Conservation (phyloP, 2,113 vertebrate genomes). For the Sturnus vulgaris region DNA sequence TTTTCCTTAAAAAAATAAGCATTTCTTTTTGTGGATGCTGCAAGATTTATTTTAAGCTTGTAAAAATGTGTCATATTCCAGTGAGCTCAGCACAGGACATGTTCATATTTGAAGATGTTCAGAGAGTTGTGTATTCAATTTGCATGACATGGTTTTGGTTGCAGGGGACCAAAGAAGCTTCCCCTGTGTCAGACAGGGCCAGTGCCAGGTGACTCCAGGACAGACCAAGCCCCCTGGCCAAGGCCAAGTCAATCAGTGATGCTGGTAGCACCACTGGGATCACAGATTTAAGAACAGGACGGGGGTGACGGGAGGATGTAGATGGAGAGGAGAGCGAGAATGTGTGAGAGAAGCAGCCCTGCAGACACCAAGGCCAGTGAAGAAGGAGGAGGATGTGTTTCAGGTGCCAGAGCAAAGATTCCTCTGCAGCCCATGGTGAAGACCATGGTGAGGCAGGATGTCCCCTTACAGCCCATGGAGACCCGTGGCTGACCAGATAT, state of each 20-base stretch:
- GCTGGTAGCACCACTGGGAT: background rate
- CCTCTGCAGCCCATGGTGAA: background rate
- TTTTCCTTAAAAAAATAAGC: background rate
- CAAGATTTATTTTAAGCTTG: background rate
- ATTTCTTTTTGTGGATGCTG: background rate
- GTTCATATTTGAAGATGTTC: background rate
- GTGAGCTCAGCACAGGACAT: background rate
- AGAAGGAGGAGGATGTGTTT: background rate
- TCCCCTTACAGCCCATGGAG: background rate
- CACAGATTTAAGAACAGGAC: background rate
- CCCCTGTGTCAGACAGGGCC: background rate
- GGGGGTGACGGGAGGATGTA: accelerated
- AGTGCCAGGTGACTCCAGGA: background rate
- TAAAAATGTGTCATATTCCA: background rate
- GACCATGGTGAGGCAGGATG: too few relatives aligned
- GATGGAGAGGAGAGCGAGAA: background rate
- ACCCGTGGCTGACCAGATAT: background rate
- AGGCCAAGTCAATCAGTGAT: background rate
- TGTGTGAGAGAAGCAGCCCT: background rate
- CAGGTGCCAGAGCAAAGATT: background rate
- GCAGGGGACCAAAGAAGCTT: background rate
- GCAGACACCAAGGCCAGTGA: too few relatives aligned
- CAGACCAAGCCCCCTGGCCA: background rate
- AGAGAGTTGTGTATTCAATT: background rate
- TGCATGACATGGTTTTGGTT: background rate